Base-by-base conservation (phyloP, 2,113 vertebrate species). In the Petrocephalus zakoni region DNA sequence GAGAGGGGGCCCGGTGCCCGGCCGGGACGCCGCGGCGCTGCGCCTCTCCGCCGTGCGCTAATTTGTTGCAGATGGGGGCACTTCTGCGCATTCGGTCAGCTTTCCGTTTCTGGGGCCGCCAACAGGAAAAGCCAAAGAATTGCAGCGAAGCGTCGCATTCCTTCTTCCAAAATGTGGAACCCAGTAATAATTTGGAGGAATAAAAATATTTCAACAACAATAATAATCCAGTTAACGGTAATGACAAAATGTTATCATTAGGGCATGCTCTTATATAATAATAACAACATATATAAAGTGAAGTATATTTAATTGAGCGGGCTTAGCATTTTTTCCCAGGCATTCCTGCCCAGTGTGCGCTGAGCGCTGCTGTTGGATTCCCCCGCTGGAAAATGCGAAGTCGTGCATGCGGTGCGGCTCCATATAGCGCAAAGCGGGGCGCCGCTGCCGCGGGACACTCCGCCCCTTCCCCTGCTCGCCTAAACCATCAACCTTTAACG, bases 401-500 rank as follows among this genome's bases (percentile, higher is more conserved):
- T n/a, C 25, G 37, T 88, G 42, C 42, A 42, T 42, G 68, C 2
- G 15, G 61, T 55, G 13, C 49, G 5, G 68, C 29, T 25, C 78
- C 75, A 88, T 22, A 51, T 22, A 51, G 47, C n/a, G 25, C 55
- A 85, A 52, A 85, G 51, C 84, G 25, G 72, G 8, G 37, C 15
- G 42, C 42, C 46, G 72, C 29, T 37, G 21, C 82, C 46, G 75
- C 56, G 52, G 52, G 46, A 86, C 46, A 72, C 82, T 61, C 88
- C 88, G 88, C 88, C 88, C 88, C 88, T 89, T 86, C 61, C 82
- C 55, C 83, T 52, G 17, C 15, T 53, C 42, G 29, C 61, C 29
- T n/a, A 10, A 56, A 37, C 58, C 25, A 55, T 61, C 68, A 86
- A 85, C 86, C 46, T 84, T 58, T 52, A 56, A 88, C 47, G 46